Evolutionary conservation across 2,888 invertebrate genomes (phyloP), one percentile per base, ranked within the genome.

Genomic region (Tubiluchus corallicola): DNA sequence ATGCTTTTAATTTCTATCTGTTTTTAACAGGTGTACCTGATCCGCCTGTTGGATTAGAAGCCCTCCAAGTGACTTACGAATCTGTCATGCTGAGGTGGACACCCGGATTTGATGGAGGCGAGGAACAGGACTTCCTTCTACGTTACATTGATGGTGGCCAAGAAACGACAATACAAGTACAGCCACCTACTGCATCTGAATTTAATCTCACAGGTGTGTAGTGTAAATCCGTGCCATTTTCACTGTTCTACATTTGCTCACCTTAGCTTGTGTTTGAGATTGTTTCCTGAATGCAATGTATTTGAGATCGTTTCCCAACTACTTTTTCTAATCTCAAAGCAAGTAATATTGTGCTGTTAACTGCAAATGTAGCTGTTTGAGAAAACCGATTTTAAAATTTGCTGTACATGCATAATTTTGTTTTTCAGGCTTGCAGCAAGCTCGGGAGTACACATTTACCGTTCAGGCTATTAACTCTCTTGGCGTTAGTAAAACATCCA

Each of bases 81-180:
- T 29, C 29, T 29, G 29, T n/a, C 29, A n/a, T n/a, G 29, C 47
- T 60, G 21, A 38, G 44, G 16, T 61, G 61, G 61, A 44, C 41
- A 1, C 49, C 55, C 18, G 61, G 60, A 1, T 60, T 59, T 45
- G 48, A 59, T 46, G 60, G 61, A 2, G 61, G 61, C 1, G 53
- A 51, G 41, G 42, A 46, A n/a, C 60, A 59, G 48, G 46, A 47
- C 1, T 60, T 57, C 48, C 46, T 50, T 38, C 45, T 51, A 37
- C 48, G 50, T 9, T 29, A 9, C 29, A 29, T 9, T n/a, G 9
- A n/a, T 9, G 29, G 29, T 29, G 29, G n/a, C 29, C 29, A 29
- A 9, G 29, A 9, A 9, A 29, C 9, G 9, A 29, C 9, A 9
- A 29, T 29, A n/a, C 9, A 29, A 9, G 29, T 29, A 9, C 9